phyloP scores from a whole-genome alignment of 1,140 invertebrate species.

The Atopsyche davidsoni region DNA sequence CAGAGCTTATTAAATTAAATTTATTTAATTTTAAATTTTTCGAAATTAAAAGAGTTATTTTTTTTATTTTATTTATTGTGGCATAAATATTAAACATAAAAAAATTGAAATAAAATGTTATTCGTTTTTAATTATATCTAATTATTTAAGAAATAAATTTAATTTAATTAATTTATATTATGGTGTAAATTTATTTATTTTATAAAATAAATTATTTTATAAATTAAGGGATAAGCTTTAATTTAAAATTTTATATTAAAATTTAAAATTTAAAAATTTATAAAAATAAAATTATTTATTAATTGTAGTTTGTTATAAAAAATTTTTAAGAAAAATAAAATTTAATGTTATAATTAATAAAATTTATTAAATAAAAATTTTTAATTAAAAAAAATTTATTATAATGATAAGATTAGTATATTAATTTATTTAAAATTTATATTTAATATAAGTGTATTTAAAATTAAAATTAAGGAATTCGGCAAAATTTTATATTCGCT shows the following conservation, averaged over 20 bases:
- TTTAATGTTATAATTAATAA: conserved; percentile 20
- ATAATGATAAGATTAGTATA: not conserved
- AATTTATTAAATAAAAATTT: conserved; percentile 28
- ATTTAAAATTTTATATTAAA: conserved; percentile 41
- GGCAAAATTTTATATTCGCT: conserved; percentile 56
- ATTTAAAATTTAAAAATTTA: conserved; percentile 34
- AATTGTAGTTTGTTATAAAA: conserved; percentile 18
- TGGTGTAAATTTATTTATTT: conserved; percentile 44
- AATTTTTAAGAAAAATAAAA: conserved; percentile 30
- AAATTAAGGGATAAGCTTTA: conserved; percentile 37
- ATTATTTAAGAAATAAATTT: conserved; percentile 57
- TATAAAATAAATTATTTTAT: conserved; percentile 41
- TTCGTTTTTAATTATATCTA: conserved; percentile 57
- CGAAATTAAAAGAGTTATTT: conserved; percentile 51
- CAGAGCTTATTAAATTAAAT: conserved; percentile 54
- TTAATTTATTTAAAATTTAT: not conserved
- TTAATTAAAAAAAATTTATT: conserved; percentile 33
- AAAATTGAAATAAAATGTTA: conserved; percentile 55
- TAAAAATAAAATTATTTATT: not conserved
- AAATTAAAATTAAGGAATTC: conserved; percentile 49
- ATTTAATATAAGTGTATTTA: not conserved
- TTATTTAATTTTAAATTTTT: conserved; percentile 44
- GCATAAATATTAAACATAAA: conserved; percentile 50
- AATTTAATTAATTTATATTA: conserved; percentile 45
- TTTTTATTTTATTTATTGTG: conserved; percentile 48